Evolutionary conservation across 2,888 invertebrate genomes (phyloP), one percentile per base, ranked within the genome.

Genomic region (Rhyacophila evoluta): DNA sequence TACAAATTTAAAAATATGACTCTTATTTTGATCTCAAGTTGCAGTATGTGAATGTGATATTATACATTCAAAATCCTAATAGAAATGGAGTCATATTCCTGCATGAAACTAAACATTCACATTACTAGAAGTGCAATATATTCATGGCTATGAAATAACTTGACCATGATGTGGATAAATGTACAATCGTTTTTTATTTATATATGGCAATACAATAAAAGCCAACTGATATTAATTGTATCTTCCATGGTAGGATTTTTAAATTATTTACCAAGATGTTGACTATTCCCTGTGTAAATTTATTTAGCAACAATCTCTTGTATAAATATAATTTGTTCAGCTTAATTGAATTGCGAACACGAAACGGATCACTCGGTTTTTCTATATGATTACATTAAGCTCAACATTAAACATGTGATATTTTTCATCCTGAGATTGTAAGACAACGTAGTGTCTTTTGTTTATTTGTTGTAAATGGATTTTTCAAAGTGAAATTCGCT

Each of bases 381-480:
- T 79, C 76, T 82, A 83, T 84, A 83, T 85, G 86, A 84, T 83
- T 86, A 88, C 89, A 89, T 89, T 89, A 88, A 89, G 89, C 89
- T 89, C 89, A 88, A 89, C 89, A 87, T 87, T 86, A 88, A 89
- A 88, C 87, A 87, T 89, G 90, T 89, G 89, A 90, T 89, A 90
- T 89, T 89, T 55, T 89, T 82, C 78, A 81, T 81, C 75, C 80
- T 77, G 77, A 41, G 72, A 79, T 79, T 36, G 67, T 79, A 76
- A 76, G 69, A 74, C 55, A 72, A 80, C 37, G 38, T 79, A 68
- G 67, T 75, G 72, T 79, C 75, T 72, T 76, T 27, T 27, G 68
- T 41, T 76, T 70, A 12, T 71, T 39, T 41, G 29, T 70, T 70
- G 25, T 55, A 55, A 55, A 55, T 55, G 55, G 19, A 70, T 36